Base-by-base conservation (phyloP, 92 coral and sea anemone species). In the Palythoa caribaeorum region DNA sequence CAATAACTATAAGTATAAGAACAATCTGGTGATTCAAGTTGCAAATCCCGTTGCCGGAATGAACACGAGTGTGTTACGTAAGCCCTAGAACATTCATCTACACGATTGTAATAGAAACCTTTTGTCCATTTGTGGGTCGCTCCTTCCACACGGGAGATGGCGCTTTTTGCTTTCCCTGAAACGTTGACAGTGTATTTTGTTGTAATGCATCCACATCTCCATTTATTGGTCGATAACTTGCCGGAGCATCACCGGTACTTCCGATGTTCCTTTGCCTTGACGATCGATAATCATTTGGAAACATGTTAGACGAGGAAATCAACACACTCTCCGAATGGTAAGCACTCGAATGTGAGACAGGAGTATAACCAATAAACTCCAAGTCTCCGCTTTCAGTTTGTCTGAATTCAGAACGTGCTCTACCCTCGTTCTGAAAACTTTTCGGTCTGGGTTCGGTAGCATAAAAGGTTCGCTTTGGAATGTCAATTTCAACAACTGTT, bases 211-310 rank as follows among this genome's bases (percentile, higher is more conserved):
- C 94, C 75, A 95, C 84, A 86, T 95, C 98, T 70, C 98, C 98
- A 80, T 95, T 95, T 90, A 95, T 93, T 78, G 98, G 98, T 86
- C 98, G 96, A 95, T 93, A 93, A 63, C 93, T 86, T 40, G 94
- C 83, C 48, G 85, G 75, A 7, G 90, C 50, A 70, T 77, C 80
- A 48, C 84, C 89, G 28, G 80, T 88, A 15, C 91, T 85, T 60
- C 90, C 96, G 62, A 91, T 66, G 38, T 89, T 73, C 83, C 92
- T 84, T 76, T 94, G 81, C 76, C 88, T 75, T 40, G 94, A 84
- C n/a, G 88, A 44, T 38, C 88, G 62, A 21, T 80, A 83, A 74
- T 93, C 93, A 37, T 77, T 76, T 3, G 89, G 80, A 14, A 85
- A 85, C 44, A 80, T 83, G 72, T 88, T 89, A 35, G 94, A 95